These are phyloP conservation scores for Osmerus eperlanus DNA, from an alignment of 2,113 vertebrate genomes.

Conservation along the genomic window DNA sequence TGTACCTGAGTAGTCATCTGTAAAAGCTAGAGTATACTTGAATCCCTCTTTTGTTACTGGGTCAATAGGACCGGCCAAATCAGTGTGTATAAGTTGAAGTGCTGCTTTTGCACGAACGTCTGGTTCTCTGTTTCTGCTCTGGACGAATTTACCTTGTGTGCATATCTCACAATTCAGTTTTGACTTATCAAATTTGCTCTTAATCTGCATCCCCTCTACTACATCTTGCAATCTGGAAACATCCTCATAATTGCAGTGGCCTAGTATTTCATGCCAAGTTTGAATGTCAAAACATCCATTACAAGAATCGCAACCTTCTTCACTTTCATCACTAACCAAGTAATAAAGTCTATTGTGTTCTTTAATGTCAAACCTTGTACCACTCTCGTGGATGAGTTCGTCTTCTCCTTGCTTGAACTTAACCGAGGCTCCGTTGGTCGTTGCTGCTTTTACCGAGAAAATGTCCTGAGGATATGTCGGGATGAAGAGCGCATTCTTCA, in stretches of 20 bases:
- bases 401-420: background rate
- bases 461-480: constrained; percentile 12
- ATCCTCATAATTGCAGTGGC: constrained; percentile 30
- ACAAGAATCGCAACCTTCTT: constrained; percentile 9
- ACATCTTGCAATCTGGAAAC: constrained; percentile 20
- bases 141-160: background rate
- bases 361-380: constrained; percentile 9
- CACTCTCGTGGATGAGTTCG: background rate
- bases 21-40: constrained; percentile 23
- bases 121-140: background rate
- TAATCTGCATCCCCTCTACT: constrained; percentile 20
- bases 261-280: constrained; percentile 5
- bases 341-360: constrained; percentile 11
- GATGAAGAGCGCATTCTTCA: background rate
- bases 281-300: constrained; percentile 22
- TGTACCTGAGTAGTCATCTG: constrained; percentile 25
- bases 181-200: background rate
- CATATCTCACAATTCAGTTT: constrained; percentile 24
- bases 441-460: constrained; percentile 26
- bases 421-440: background rate
- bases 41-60: background rate
- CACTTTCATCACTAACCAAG: background rate
- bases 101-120: constrained; percentile 3
- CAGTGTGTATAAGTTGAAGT: constrained; percentile 19
- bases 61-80: background rate